A percentile compares a stretch with the other conserved stretches of the same genome.
These are phyloP conservation scores for Heliocidaris tuberculata DNA, from an alignment of 35 echinoderm and acorn worm genomes.

Conservation along the genomic window DNA sequence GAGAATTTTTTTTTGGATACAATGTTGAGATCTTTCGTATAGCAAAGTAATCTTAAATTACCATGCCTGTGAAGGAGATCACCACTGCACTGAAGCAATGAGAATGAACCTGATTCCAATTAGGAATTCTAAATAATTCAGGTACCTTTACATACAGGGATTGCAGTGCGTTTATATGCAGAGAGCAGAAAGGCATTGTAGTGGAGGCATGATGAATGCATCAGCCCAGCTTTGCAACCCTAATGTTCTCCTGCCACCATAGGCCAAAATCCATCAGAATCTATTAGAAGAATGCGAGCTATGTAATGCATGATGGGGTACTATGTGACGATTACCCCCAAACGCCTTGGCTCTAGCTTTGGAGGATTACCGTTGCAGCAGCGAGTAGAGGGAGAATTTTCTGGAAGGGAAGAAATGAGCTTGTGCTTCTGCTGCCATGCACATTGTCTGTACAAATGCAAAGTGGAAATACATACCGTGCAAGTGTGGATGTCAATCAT, in stretches of 20 bases:
- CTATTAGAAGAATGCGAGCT: conserved; percentile 8
- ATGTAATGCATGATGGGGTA: conserved; percentile 23
- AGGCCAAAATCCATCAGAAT: conserved; percentile 3
- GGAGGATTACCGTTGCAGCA: neutral
- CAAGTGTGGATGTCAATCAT: too few species aligned
- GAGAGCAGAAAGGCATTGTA: neutral
- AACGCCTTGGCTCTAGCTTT: neutral
- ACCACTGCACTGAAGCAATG: neutral
- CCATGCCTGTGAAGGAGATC: neutral
- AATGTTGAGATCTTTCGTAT: too few species aligned
- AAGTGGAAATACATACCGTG: too few species aligned
- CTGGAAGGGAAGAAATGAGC: neutral
- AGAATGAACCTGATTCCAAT: neutral
- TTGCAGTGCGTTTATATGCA: neutral
- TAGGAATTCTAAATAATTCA: neutral
- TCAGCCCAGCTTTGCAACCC: neutral
- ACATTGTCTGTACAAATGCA: too few species aligned
- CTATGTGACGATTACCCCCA: neutral
- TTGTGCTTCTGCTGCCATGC: neutral
- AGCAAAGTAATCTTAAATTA: too few species aligned
- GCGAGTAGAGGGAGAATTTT: neutral
- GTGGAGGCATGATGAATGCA: neutral
- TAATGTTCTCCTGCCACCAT: neutral
- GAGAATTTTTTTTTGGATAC: too few species aligned
- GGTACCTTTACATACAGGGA: neutral